Conservation (phyloP, 92 coral and sea anemone genomes). For the Blastomussa wellsi region DNA sequence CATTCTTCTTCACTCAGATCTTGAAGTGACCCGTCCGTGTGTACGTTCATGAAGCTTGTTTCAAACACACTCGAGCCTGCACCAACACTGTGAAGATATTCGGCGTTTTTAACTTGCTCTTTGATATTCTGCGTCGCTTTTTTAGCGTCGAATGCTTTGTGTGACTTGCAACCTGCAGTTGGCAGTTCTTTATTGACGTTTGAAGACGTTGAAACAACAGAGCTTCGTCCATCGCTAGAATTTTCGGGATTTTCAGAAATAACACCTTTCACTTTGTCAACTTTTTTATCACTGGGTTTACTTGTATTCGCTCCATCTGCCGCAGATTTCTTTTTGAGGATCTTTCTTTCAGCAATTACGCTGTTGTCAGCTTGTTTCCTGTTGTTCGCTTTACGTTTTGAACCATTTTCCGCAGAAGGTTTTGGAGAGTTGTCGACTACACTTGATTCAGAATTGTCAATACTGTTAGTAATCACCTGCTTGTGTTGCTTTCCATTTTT, state of each 20-base stretch:
- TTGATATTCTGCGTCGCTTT: conserved; percentile 13
- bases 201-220: neutral
- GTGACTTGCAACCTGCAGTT: neutral
- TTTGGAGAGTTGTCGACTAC: neutral
- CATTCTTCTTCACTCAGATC: conserved; percentile 63
- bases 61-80: conserved; percentile 45
- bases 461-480: neutral
- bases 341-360: neutral
- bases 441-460: neutral
- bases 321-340: neutral
- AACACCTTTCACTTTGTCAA: neutral
- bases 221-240: neutral
- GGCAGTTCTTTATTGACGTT: neutral
- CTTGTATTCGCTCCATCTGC: neutral
- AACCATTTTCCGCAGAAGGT: too few species aligned
- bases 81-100: conserved; percentile 16
- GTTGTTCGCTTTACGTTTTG: neutral
- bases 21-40: conserved; percentile 39
- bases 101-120: conserved; percentile 19
- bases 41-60: conserved; percentile 40
- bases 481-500: neutral
- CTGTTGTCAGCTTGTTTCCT: neutral
- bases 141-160: neutral
- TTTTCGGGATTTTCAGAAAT: neutral
- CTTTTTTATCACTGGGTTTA: neutral